Base-by-base conservation (phyloP, 1,140 invertebrate species). In the Venustaconcha ellipsiformis region DNA sequence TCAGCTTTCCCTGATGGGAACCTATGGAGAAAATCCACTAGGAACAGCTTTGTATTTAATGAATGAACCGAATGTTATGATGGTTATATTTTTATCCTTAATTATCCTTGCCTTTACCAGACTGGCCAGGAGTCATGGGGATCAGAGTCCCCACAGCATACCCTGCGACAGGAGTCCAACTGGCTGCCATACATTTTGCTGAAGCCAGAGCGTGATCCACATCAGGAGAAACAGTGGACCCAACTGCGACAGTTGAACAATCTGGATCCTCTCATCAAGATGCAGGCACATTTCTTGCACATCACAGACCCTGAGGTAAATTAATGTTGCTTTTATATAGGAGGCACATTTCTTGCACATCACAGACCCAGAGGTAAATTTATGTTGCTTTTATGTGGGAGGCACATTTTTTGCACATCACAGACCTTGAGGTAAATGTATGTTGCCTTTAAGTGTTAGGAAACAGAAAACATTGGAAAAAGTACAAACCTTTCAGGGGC, bases 141-240 rank as follows among this genome's bases (percentile, higher is more conserved):
- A 14, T 77, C 85, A 58, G 89, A 89, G 65, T 80, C 80, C 12
- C 78, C 80, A 12, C 84, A 65, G 14, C 86, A 90, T 80, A 84
- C 85, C 14, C 75, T 90, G 15, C 85, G 83, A 70, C 86, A 90
- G 74, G 85, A 88, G n/a, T 83, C 87, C 1, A 90, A 88, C 81
- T 90, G 89, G 89, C 63, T 86, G 15, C 74, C 81, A 14, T 90
- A 82, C 78, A 78, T 88, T 0, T 83, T 76, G 57, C 76, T 90
- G 14, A 81, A 81, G 59, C 81, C 89, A 14, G 82, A 87, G 67
- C 80, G 72, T 65, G 85, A 90, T 76, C 81, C 84, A 13, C 70
- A 76, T 14, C 86, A 88, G 37, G 88, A 89, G 81, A 88, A 87
- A 67, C 68, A 82, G 30, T 85, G 88, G 83, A 82, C 87, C 15